These are phyloP conservation scores for Apamea crenata DNA, from an alignment of 2,888 invertebrate species.

Conservation along the genomic window DNA sequence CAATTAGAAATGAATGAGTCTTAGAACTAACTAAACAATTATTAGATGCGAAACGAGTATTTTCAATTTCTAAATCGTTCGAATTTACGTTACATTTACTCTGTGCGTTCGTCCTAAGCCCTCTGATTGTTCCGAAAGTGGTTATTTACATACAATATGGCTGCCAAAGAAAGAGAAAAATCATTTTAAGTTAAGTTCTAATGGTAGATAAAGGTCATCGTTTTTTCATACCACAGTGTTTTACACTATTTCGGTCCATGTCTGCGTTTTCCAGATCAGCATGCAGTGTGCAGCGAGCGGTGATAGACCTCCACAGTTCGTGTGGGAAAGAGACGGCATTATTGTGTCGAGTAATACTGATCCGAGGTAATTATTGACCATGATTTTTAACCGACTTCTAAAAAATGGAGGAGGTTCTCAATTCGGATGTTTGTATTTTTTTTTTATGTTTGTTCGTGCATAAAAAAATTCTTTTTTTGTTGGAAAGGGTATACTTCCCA, in stretches of 20 bases:
- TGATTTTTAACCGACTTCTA: too few relatives aligned
- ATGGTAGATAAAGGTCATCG: rapidly evolving
- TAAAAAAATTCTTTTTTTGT: too few relatives aligned
- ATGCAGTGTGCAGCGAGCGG: slow-evolving; percentile 87
- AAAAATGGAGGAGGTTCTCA: too few relatives aligned
- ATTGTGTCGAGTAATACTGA: slow-evolving; percentile 84
- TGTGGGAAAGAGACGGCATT: slow-evolving; percentile 87
- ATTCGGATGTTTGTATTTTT: too few relatives aligned
- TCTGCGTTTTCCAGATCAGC: slow-evolving; percentile 79
- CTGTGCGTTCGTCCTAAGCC: too few relatives aligned
- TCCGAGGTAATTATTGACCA: slow-evolving; percentile 76
- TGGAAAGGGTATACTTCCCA: too few relatives aligned
- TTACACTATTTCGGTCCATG: neutral
- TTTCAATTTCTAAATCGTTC: neutral
- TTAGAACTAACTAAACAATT: neutral
- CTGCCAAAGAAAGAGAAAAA: neutral
- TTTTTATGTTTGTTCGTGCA: too few relatives aligned
- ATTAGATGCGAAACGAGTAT: neutral
- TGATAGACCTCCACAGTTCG: slow-evolving; percentile 84
- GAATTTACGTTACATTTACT: neutral
- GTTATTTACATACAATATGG: neutral
- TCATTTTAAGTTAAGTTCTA: neutral
- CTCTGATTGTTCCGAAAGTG: neutral
- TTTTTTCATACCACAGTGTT: neutral
- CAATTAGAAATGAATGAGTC: neutral